phyloP scores from a whole-genome alignment of 2,797 vertebrate genomes.

The Alcedo atthis region DNA sequence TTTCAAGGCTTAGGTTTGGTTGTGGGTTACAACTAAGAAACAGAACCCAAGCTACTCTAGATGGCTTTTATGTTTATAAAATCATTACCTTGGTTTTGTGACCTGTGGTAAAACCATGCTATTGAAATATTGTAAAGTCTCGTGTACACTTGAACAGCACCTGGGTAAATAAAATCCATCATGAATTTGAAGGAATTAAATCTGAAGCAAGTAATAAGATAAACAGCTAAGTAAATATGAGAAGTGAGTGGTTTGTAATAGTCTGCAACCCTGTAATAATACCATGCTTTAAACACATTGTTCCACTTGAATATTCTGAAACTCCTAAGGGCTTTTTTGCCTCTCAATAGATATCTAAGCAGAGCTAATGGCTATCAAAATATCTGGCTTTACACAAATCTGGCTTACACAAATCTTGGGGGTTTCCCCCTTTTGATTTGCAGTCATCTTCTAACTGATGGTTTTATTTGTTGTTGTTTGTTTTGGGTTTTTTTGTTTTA shows the following conservation, averaged over 20 bases:
- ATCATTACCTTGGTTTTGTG: neutral
- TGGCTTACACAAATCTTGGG: too few species aligned
- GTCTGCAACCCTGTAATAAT: neutral
- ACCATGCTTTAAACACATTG: neutral
- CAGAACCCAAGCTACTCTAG: neutral
- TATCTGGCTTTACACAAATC: neutral
- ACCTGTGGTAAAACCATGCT: neutral
- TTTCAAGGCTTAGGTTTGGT: neutral
- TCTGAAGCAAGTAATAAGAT: neutral
- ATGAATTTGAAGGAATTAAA: neutral
- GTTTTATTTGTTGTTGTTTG: neutral
- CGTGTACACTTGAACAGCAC: neutral
- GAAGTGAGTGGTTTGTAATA: neutral
- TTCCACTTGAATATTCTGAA: neutral
- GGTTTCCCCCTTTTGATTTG: neutral
- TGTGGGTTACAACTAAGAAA: neutral
- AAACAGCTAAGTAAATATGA: neutral
- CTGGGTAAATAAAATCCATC: neutral
- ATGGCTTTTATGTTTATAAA: neutral
- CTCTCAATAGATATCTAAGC: neutral
- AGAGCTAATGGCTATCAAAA: neutral
- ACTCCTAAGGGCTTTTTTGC: neutral
- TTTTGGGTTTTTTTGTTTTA: neutral
- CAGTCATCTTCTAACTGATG: neutral
- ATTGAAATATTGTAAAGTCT: neutral